A percentile compares a stretch with the other conserved stretches of the same genome.
Evolutionary conservation across 2,888 invertebrate species (phyloP).

Genomic region (Pandemis corylana): DNA sequence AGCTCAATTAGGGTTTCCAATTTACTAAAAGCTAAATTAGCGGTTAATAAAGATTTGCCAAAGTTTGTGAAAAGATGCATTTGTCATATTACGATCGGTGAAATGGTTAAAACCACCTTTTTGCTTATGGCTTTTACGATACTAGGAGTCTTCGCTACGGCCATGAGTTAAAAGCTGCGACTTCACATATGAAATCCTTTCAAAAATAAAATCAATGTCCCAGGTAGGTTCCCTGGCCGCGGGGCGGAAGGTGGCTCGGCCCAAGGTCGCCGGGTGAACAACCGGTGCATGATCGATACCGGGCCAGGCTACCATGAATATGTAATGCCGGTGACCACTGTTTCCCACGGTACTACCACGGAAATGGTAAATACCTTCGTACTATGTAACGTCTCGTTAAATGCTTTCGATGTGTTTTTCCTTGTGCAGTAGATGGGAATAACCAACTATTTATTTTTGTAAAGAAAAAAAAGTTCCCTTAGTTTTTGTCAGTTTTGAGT

Average conservation of each 20-base stretch:
- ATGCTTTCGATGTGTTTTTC: not conserved
- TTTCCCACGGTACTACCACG: constrained; percentile 47
- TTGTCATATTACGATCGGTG: no score
- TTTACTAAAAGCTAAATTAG: no score
- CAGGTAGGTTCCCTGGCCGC: constrained; percentile 33
- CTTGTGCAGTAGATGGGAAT: no score
- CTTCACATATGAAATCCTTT: constrained; percentile 18
- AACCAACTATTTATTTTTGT: no score
- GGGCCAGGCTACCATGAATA: constrained; percentile 48
- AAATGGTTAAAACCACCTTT: no score
- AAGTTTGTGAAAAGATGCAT: no score
- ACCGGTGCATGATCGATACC: constrained; percentile 53
- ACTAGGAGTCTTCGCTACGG: not conserved
- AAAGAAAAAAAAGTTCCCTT: no score
- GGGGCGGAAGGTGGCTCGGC: constrained; percentile 45
- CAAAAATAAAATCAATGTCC: constrained; percentile 40
- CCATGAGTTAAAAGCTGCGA: constrained; percentile 14
- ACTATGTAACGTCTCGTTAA: not conserved
- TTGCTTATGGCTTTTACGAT: no score
- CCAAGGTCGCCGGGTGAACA: constrained; percentile 59
- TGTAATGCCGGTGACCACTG: constrained; percentile 49
- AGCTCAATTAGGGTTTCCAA: no score
- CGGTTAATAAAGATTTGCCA: no score
- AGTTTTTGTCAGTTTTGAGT: no score
- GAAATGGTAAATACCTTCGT: not conserved